Percentiles rank a stretch among this genome's conserved stretches.
These are phyloP conservation scores for Tretioscincus oriximinensis DNA, from an alignment of 2,113 vertebrate species.

Conservation along the genomic window DNA sequence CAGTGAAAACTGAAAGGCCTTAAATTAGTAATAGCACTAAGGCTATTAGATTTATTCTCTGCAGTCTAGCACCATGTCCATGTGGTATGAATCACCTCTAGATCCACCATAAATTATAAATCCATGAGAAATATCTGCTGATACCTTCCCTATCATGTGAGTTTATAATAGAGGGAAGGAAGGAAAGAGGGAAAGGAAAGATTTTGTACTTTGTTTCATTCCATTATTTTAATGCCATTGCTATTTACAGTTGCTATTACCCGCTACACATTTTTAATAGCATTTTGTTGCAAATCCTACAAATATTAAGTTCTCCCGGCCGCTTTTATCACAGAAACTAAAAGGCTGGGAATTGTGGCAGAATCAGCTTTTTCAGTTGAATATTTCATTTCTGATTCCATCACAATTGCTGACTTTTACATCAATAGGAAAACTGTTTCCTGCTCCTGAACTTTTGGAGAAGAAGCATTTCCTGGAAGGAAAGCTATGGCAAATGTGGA, in stretches of 20 bases:
- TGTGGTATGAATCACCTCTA: slow-evolving; percentile 44
- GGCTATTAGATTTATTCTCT: slow-evolving; percentile 62
- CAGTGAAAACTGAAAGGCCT: slow-evolving; percentile 36
- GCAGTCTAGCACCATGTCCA: slow-evolving; percentile 43
- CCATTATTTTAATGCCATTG: slow-evolving; percentile 19
- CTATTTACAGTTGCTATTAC: slow-evolving; percentile 5
- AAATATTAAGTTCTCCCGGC: not conserved
- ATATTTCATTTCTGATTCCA: slow-evolving; percentile 1
- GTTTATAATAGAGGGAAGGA: slow-evolving; percentile 24
- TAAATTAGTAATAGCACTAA: slow-evolving; percentile 60
- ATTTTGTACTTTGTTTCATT: slow-evolving; percentile 19
- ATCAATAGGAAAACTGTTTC: no score
- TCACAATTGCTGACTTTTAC: not conserved
- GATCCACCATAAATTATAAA: slow-evolving; percentile 57
- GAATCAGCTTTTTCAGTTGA: not conserved
- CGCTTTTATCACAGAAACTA: not conserved
- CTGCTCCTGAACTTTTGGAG: no score
- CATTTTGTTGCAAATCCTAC: not conserved
- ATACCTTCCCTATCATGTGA: slow-evolving; percentile 10
- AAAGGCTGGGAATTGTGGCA: slow-evolving; percentile 17
- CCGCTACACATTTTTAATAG: slow-evolving; percentile 1
- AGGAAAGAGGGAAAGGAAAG: not conserved
- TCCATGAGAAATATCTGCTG: slow-evolving; percentile 39
- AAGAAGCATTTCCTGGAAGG: no score
- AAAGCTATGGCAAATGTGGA: no score